Percentiles rank a stretch among this genome's conserved stretches.
phyloP scores from a whole-genome alignment of 2,888 invertebrate species.

The Drosophila quinaria region DNA sequence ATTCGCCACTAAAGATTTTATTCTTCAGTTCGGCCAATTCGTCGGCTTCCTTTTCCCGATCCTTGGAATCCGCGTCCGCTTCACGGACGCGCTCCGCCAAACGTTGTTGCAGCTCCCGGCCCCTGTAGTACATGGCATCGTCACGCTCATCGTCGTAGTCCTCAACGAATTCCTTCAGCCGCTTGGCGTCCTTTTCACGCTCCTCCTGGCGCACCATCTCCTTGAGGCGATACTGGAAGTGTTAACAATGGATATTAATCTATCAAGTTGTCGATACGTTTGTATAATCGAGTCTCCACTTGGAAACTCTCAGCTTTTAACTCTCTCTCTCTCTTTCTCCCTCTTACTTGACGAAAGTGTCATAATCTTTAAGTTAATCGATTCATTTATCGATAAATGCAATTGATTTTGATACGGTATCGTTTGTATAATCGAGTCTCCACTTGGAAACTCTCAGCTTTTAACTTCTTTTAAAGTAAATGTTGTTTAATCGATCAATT shows the following conservation, averaged over 20 bases:
- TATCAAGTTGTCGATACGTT: background rate
- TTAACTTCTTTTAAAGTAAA: background rate
- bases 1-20: constrained; percentile 90
- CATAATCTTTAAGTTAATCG: too few species aligned
- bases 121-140: constrained; percentile 96
- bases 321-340: background rate
- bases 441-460: background rate
- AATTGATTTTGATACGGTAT: background rate
- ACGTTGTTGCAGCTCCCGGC: constrained; percentile 95
- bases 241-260: background rate
- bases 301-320: background rate
- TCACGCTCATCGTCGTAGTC: constrained; percentile 99
- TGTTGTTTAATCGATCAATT: too few species aligned
- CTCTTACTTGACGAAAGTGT: background rate
- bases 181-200: constrained; percentile 95
- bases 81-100: constrained; percentile 97
- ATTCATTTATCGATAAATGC: background rate
- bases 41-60: constrained; percentile 94
- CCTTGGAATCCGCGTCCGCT: constrained; percentile 95
- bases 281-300: background rate
- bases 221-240: constrained; percentile 89
- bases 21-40: constrained; percentile 94
- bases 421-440: background rate
- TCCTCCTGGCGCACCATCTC: constrained; percentile 94
- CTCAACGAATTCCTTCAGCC: constrained; percentile 98